Evolutionary conservation across 2,888 invertebrate species (phyloP), one percentile per base, ranked within the genome.

Genomic region (Agriotes lineatus): DNA sequence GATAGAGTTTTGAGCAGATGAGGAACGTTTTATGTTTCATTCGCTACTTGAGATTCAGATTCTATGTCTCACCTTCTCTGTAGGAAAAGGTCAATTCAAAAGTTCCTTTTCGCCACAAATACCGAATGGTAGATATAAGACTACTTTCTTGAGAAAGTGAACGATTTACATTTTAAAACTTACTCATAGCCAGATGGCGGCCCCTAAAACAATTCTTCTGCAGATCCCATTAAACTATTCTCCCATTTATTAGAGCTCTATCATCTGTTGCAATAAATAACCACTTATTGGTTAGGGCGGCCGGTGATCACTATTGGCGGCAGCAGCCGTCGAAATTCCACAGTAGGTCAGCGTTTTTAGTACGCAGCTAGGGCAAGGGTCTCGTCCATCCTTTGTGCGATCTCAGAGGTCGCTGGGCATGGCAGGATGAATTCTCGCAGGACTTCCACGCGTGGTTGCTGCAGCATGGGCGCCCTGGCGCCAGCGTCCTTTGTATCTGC

Each of bases 401-500:
- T 10, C 20, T 39, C 37, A 22, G 39, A 39, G 56, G 56, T 56
- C 56, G 37, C 18, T 35, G 52, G 33, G 52, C 33, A 52, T 52
- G 16, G 52, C 12, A 56, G 54, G 39, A 64, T 30, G 64, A 48
- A 56, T 56, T 45, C 64, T 37, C 48, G 25, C 37, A 57, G 58
- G 64, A 71, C 70, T 66, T 71, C 68, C 67, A 69, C 69, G 70
- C 69, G 58, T 63, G 69, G 59, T 67, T 67, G 61, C 44, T 35
- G 61, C 70, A 72, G 71, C 72, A 71, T 69, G 70, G 74, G 72
- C 72, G 72, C 66, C 59, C 70, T 67, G 73, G 70, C 72, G 74
- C 72, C 75, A 69, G 67, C 54, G 70, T 71, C 75, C 75, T 76
- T 76, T 76, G 74, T 76, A 77, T 75, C 64, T 64, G 50, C 64